A percentile compares a stretch with the other conserved stretches of the same genome.
Conservation (phyloP, 2,797 vertebrate species). For the Mormyrops boulengeri region DNA sequence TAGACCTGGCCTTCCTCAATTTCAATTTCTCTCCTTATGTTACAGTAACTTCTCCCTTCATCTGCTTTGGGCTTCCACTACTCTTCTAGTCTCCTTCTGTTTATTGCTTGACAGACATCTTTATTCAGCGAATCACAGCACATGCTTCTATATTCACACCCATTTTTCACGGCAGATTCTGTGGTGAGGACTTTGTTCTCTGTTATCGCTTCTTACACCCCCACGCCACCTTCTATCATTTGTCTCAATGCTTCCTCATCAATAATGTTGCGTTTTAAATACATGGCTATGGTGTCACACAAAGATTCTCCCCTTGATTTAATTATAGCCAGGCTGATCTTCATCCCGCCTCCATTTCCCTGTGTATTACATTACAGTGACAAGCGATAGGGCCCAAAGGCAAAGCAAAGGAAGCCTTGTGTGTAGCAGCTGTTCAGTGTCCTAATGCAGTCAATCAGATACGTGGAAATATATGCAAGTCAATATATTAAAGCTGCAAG, state of each 20-base stretch:
- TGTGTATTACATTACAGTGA: neutral
- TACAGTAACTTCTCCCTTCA: neutral
- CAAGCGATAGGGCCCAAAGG: neutral
- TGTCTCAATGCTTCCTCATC: neutral
- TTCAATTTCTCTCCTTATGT: neutral
- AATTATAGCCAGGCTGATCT: neutral
- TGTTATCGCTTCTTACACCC: neutral
- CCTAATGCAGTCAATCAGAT: neutral
- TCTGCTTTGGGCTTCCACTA: neutral
- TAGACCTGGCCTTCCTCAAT: neutral
- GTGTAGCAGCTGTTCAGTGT: neutral
- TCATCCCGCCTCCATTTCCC: neutral
- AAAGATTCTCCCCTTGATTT: neutral
- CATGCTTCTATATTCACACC: neutral
- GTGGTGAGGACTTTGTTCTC: neutral
- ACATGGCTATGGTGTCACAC: neutral
- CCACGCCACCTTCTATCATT: neutral
- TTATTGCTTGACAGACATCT: neutral
- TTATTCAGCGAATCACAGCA: neutral
- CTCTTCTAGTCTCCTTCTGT: neutral
- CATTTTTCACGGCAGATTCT: neutral
- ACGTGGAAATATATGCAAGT: neutral
- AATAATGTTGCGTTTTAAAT: neutral
- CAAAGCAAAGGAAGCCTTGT: no score
- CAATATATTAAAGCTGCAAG: neutral